Percentiles rank a stretch among this genome's conserved stretches.
Conservation (phyloP, 2,797 vertebrate genomes). For the Erpetoichthys calabaricus region DNA sequence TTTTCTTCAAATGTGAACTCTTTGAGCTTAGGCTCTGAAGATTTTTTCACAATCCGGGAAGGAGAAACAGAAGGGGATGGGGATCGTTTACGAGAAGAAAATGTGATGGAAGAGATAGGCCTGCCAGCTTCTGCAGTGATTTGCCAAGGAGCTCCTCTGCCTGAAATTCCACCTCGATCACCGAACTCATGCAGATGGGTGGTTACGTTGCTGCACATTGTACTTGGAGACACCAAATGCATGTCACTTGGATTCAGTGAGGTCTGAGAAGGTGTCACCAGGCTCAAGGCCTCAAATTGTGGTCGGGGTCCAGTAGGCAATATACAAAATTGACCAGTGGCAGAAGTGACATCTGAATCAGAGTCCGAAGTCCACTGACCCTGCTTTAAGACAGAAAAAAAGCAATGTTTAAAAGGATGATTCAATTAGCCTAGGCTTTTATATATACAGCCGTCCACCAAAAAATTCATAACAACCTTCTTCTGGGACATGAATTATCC, state of each 20-base stretch:
- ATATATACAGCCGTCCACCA: no score
- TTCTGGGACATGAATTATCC: no score
- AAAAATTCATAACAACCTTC: no score
- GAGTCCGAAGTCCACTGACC: constrained; percentile 43
- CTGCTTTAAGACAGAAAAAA: constrained; percentile 12
- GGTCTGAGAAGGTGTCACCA: constrained; percentile 14
- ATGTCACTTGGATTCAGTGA: constrained; percentile 13
- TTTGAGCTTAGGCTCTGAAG: constrained; percentile 15
- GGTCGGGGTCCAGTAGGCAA: background rate
- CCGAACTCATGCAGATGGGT: constrained; percentile 30
- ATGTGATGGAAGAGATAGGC: constrained; percentile 47
- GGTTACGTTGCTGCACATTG: constrained; percentile 16
- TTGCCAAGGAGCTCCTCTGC: constrained; percentile 23
- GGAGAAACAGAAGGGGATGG: constrained; percentile 22
- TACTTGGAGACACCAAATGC: constrained; percentile 5
- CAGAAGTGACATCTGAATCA: constrained; percentile 37
- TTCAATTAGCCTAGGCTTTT: no score
- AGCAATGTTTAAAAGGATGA: no score
- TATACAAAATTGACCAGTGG: constrained; percentile 2
- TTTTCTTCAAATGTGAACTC: constrained; percentile 20
- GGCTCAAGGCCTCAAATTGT: constrained; percentile 8
- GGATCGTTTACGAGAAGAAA: constrained; percentile 40
- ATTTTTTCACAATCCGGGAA: constrained; percentile 13
- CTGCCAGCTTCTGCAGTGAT: constrained; percentile 13
- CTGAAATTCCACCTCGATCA: constrained; percentile 8